A percentile compares a stretch with the other conserved stretches of the same genome.
These are phyloP conservation scores for Solenodon paradoxus DNA, from an alignment of 2,113 vertebrate genomes.

Conservation along the genomic window DNA sequence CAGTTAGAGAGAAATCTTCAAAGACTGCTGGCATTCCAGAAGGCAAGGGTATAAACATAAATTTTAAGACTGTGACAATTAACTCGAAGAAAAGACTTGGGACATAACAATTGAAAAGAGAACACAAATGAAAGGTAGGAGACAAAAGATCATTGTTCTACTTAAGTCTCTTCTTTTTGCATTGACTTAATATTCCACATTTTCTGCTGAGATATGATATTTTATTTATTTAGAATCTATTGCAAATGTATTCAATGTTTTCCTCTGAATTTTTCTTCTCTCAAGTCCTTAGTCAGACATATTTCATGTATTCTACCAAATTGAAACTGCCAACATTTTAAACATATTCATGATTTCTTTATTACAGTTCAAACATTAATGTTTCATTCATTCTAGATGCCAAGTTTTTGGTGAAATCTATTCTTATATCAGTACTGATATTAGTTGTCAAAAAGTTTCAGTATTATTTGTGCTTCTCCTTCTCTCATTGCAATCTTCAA, in stretches of 20 bases:
- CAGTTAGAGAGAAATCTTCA: not conserved
- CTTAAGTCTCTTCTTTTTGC: not conserved
- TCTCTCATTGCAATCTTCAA: not conserved
- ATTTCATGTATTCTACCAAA: not conserved
- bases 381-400: not conserved
- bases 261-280: not conserved
- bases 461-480: not conserved
- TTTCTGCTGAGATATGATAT: not conserved
- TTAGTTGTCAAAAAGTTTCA: not conserved
- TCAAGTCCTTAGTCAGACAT: not conserved
- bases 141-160: not conserved
- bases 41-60: not conserved
- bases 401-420: not conserved
- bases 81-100: not conserved
- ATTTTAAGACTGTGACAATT: not conserved
- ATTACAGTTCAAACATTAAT: not conserved
- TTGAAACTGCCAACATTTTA: not conserved
- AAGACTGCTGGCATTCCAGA: not conserved
- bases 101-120: not conserved
- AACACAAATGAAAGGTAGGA: not conserved
- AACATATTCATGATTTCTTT: slow-evolving; percentile 36
- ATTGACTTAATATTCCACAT: not conserved
- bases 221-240: slow-evolving; percentile 3
- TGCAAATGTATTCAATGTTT: not conserved
- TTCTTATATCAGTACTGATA: not conserved